Conservation (phyloP, 1,140 invertebrate genomes). For the Paralvinella palmiformis region DNA sequence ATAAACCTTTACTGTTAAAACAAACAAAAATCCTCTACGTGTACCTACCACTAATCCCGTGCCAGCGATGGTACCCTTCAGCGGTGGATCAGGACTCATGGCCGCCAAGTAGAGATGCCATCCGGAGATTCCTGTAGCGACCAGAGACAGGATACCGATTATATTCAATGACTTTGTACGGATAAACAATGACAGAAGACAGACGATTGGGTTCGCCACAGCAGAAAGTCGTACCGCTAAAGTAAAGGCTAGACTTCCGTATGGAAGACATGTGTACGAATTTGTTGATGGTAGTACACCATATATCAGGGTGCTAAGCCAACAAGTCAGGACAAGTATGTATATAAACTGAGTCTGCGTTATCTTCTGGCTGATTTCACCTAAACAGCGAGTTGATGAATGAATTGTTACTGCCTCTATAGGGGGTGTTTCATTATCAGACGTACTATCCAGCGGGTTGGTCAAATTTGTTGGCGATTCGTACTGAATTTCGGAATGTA, state of each 20-base stretch:
- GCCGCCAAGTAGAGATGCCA: slow-evolving; percentile 67
- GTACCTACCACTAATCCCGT: slow-evolving; percentile 65
- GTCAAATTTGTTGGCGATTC: too few species aligned
- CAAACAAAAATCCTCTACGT: too few species aligned
- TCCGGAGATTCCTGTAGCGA: slow-evolving; percentile 55
- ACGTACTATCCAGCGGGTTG: too few species aligned
- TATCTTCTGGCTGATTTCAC: too few species aligned
- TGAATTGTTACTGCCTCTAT: too few species aligned
- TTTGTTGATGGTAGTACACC: slow-evolving; percentile 77
- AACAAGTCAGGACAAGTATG: slow-evolving; percentile 33
- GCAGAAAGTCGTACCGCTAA: slow-evolving; percentile 71
- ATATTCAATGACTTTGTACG: slow-evolving; percentile 57
- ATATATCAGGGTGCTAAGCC: slow-evolving; percentile 50
- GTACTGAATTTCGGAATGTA: too few species aligned
- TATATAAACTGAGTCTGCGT: background rate
- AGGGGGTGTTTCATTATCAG: too few species aligned
- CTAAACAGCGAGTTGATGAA: too few species aligned
- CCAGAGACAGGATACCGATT: slow-evolving; percentile 55
- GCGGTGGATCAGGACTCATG: slow-evolving; percentile 67
- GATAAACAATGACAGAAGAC: slow-evolving; percentile 71
- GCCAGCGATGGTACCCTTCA: slow-evolving; percentile 58
- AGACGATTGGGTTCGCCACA: slow-evolving; percentile 77
- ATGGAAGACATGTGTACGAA: slow-evolving; percentile 81
- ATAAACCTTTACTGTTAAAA: too few species aligned
- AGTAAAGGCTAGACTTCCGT: slow-evolving; percentile 71